These are phyloP conservation scores for Samia ricini DNA, from an alignment of 1,140 invertebrate genomes.

Conservation along the genomic window DNA sequence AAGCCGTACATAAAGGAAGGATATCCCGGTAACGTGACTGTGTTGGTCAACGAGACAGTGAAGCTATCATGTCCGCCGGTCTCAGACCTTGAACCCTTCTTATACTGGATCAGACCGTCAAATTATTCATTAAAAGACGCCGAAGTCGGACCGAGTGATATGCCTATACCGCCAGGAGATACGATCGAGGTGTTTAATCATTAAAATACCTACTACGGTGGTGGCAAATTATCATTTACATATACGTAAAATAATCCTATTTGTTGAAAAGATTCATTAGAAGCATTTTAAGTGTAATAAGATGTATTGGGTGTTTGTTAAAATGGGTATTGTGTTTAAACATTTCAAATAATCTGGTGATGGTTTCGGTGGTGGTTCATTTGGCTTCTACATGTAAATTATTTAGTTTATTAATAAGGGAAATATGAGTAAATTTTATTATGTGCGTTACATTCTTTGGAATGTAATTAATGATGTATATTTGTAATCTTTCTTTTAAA, in stretches of 20 bases:
- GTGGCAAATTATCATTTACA: slow-evolving; percentile 19
- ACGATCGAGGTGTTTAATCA: slow-evolving; percentile 69
- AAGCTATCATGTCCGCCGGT: slow-evolving; percentile 85
- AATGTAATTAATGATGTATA: too few species aligned
- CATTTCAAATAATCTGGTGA: neutral
- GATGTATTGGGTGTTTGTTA: neutral
- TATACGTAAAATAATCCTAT: neutral
- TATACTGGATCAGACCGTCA: slow-evolving; percentile 84
- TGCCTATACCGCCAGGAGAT: slow-evolving; percentile 77
- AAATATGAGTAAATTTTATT: too few species aligned
- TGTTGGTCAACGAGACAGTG: slow-evolving; percentile 83
- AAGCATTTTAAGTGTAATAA: neutral
- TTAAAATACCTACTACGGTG: slow-evolving; percentile 43
- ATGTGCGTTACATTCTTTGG: too few species aligned
- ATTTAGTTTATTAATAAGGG: neutral
- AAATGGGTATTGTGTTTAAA: neutral
- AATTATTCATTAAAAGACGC: slow-evolving; percentile 55
- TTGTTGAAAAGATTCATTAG: neutral
- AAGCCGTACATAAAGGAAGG: slow-evolving; percentile 88
- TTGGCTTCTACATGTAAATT: neutral
- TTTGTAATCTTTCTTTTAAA: too few species aligned
- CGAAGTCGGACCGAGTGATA: slow-evolving; percentile 74
- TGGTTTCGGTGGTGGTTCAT: neutral
- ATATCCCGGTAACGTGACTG: slow-evolving; percentile 88
- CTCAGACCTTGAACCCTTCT: slow-evolving; percentile 86